These are phyloP conservation scores for Zoanthus gigantus DNA, from an alignment of 92 coral and sea anemone species.

Conservation along the genomic window DNA sequence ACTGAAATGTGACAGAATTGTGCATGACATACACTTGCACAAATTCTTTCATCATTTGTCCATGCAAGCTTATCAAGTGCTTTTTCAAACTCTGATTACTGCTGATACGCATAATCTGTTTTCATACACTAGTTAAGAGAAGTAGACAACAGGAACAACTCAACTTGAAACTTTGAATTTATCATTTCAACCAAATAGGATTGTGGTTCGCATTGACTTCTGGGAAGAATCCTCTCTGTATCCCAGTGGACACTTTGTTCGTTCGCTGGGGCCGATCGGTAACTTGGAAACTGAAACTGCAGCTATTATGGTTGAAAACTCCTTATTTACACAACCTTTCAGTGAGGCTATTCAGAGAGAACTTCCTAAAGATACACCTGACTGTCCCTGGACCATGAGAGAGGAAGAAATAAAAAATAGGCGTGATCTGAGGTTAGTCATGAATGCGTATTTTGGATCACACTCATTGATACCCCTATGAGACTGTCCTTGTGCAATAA, in stretches of 20 bases:
- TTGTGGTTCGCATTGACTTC: conserved; percentile 89
- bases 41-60: too few species aligned
- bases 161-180: too few species aligned
- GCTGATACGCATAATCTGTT: too few species aligned
- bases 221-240: conserved; percentile 90
- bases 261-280: conserved; percentile 88
- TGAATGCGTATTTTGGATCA: too few species aligned
- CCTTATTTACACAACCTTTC: conserved; percentile 83
- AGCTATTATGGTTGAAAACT: conserved; percentile 89
- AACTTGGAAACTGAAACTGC: conserved; percentile 82
- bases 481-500: too few species aligned
- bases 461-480: too few species aligned
- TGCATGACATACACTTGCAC: too few species aligned
- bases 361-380: conserved; percentile 78
- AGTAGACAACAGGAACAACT: too few species aligned
- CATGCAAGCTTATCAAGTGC: too few species aligned
- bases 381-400: conserved; percentile 81
- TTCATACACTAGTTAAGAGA: too few species aligned
- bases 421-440: conserved; percentile 80
- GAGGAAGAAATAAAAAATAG: conserved; percentile 71
- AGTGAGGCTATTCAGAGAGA: conserved; percentile 87
- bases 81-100: too few species aligned
- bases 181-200: conserved; percentile 32
- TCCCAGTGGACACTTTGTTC: conserved; percentile 94
- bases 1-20: too few species aligned